Percentiles rank a stretch among this genome's conserved stretches.
phyloP scores from a whole-genome alignment of 2,797 vertebrate genomes.

The Pangasius djambal region DNA sequence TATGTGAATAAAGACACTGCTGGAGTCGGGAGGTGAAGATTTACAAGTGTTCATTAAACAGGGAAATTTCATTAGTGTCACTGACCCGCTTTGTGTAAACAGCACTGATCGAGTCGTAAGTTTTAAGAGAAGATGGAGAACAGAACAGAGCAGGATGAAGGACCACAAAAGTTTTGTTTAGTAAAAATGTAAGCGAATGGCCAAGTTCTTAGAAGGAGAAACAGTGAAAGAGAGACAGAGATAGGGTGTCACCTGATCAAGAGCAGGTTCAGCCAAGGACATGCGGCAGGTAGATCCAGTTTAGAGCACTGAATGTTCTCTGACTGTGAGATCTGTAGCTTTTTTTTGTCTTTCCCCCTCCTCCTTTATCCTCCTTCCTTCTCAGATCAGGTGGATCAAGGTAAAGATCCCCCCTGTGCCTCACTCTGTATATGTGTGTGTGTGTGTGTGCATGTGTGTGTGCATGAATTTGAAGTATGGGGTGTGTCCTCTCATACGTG shows the following conservation, averaged over 20 bases:
- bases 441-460: background rate
- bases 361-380: conserved; percentile 19
- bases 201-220: conserved; percentile 4
- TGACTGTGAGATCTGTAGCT: conserved; percentile 42
- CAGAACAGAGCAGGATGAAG: background rate
- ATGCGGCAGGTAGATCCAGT: conserved; percentile 75
- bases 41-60: conserved; percentile 53
- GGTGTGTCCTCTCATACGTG: conserved; percentile 36
- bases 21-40: conserved; percentile 19
- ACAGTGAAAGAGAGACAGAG: conserved; percentile 6
- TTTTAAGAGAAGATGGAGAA: conserved; percentile 23
- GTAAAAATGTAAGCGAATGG: conserved; percentile 5
- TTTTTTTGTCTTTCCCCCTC: conserved; percentile 18
- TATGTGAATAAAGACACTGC: conserved; percentile 40
- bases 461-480: conserved; percentile 23
- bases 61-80: conserved; percentile 38
- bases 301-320: conserved; percentile 64
- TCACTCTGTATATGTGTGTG: background rate
- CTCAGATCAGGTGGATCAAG: conserved; percentile 40
- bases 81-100: conserved; percentile 43
- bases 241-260: conserved; percentile 57
- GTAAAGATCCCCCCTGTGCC: conserved; percentile 12
- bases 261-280: conserved; percentile 55
- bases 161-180: background rate
- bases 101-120: conserved; percentile 22